A percentile compares a stretch with the other conserved stretches of the same genome.
Conservation (phyloP, 2,888 invertebrate genomes). For the Kryphioiulus occultus region DNA sequence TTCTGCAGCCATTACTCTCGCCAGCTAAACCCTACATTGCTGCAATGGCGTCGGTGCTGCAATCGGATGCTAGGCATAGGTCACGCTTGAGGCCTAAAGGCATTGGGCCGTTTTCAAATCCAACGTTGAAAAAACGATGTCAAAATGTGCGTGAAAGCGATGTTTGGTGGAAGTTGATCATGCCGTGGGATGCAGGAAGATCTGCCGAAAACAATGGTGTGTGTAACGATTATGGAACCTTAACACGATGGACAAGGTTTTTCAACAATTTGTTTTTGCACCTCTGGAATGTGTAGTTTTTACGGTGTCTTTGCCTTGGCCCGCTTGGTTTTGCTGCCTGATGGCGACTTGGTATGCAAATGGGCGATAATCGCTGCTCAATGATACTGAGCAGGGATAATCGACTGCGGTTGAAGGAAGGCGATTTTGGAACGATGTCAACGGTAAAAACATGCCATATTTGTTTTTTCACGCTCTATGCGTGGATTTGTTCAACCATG, state of each 20-base stretch:
- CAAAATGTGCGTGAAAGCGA: too few relatives aligned
- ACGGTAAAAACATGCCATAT: background rate
- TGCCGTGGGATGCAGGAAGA: too few relatives aligned
- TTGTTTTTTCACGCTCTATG: background rate
- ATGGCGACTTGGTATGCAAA: background rate
- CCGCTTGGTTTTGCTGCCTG: background rate
- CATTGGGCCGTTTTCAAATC: background rate
- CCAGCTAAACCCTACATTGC: background rate
- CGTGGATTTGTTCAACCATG: background rate
- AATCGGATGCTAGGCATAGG: background rate
- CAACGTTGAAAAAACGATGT: background rate
- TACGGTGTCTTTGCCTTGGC: background rate
- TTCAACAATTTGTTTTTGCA: too few relatives aligned
- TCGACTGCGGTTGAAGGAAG: background rate
- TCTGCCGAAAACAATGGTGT: too few relatives aligned
- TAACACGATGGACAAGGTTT: too few relatives aligned
- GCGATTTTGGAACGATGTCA: background rate
- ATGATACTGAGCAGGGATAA: background rate
- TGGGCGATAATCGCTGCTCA: background rate
- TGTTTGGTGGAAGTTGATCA: too few relatives aligned
- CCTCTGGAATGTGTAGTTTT: too few relatives aligned
- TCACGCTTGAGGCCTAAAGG: background rate
- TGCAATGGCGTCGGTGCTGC: background rate
- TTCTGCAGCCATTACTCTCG: constrained; percentile 47
- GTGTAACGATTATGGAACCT: too few relatives aligned